Evolutionary conservation across 2,888 invertebrate species (phyloP), one percentile per base, ranked within the genome.

Genomic region (Brenthis ino): DNA sequence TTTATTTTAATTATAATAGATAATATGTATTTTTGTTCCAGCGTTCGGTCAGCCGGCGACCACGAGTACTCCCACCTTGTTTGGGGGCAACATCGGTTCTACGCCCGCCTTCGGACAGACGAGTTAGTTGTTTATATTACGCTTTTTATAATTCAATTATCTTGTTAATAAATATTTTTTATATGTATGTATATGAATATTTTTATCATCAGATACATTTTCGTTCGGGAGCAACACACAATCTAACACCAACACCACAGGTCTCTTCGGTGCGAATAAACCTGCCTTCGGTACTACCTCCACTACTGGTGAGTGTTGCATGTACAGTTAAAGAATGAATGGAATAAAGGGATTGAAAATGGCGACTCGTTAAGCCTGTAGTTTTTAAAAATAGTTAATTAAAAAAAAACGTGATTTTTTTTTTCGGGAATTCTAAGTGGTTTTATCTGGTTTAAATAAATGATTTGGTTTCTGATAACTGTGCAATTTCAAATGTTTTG

Each of bases 71-170:
- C 92, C 94, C 1, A 92, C 94, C 60, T 91, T 96, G 51, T 96
- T 97, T 86, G 95, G 95, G 0, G 88, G 94, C 94, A 64, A 93
- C 90, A 74, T 86, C 63, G 94, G 88, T 66, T 79, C 66, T 89
- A 94, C 63, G 89, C 94, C 20, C 91, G 94, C 14, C 5, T 96
- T 95, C 80, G 95, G 95, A 56, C 89, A 89, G 65, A 89, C 93
- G 83, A 80, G 90, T 89, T 24, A 85, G 86, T 82, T 28, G 51
- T 24, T 58, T 33, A 14, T 60, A 16, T 11, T 12, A 64, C 54
- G 57, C 53, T 48, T n/a, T 20, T 43, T 57, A 33, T 12, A 57
- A 54, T 66, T 66, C 20, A 20, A 20, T 20, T 20, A 20, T 20
- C 20, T 20, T 20, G 20, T 20, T 20, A 20, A 20, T 20, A 20